phyloP scores from a whole-genome alignment of 2,888 invertebrate species.

The Phaedon cochleariae region DNA sequence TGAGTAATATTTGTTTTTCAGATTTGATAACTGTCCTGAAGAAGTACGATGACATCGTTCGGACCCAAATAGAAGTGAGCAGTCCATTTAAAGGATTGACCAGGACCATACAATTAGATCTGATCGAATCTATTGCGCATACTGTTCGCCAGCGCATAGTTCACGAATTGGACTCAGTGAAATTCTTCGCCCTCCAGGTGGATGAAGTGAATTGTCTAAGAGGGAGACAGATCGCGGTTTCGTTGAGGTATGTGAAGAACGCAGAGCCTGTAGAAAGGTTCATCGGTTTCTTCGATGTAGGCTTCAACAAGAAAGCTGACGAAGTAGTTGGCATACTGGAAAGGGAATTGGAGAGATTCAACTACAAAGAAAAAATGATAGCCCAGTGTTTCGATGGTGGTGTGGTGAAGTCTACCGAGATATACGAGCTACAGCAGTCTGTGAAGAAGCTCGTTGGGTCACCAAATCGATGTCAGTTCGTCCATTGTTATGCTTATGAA shows the following conservation, averaged over 20 bases:
- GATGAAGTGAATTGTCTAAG: conserved; percentile 13
- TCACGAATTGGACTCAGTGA: conserved; percentile 12
- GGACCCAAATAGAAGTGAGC: conserved; percentile 23
- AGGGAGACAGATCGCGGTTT: conserved; percentile 19
- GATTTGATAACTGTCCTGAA: conserved; percentile 19
- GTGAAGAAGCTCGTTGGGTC: conserved; percentile 9
- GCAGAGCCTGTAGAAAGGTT: conserved; percentile 23
- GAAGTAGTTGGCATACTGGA: conserved; percentile 20
- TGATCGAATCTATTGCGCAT: conserved; percentile 21
- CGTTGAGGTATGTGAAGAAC: conserved; percentile 19
- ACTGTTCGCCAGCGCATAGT: conserved; percentile 18
- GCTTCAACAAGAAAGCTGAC: conserved; percentile 17
- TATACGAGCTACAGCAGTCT: conserved; percentile 23
- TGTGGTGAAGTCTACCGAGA: conserved; percentile 26
- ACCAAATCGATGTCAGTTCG: conserved; percentile 9
- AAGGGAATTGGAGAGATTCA: conserved; percentile 20
- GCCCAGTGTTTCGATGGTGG: conserved; percentile 25
- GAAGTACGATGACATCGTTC: conserved; percentile 30
- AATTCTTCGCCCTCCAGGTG: conserved; percentile 22
- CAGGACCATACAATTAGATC: conserved; percentile 25
- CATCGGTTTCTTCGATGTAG: conserved; percentile 15
- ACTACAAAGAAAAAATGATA: conserved; percentile 26
- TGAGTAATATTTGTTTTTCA: neutral
- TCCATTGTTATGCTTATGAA: conserved; percentile 24
- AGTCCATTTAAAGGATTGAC: conserved; percentile 24